Base-by-base conservation (phyloP, 2,797 vertebrate species). In the Cyclopterus lumpus region DNA sequence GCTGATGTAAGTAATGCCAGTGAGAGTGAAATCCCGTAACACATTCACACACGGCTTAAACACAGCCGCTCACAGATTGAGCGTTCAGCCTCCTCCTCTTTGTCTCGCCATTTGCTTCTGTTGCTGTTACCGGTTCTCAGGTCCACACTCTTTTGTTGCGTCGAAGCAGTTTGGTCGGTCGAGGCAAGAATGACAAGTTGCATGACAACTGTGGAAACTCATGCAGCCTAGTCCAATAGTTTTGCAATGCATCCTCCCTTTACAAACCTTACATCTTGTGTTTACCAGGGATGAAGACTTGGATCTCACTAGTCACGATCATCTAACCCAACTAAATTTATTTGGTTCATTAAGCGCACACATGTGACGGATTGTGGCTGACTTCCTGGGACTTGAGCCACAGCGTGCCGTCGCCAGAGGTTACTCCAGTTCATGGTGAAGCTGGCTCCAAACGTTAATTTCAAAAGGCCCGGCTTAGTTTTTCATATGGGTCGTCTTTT, bases 1-100 rank as follows among this genome's bases (percentile, higher is more conserved):
- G 77, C n/a, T 89, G 83, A 89, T 80, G 85, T 72, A 89, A 87
- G 70, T 55, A 48, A 67, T 77, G 65, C 71, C 74, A 59, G 65
- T n/a, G 40, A 76, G 72, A 66, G 59, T 82, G 85, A 89, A 85
- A 86, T 84, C 53, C 26, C 71, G 42, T 71, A 69, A 63, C 67
- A 72, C 44, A 30, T 73, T 59, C 73, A 77, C 80, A 70, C 62
- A 62, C 38, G 60, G 66, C 28, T 51, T 38, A 46, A 80, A 28
- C 63, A 42, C 59, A 67, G 18, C 24, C 44, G 55, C 73, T 66
- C 20, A 61, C 22, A 36, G 44, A 26, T 57, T 66, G 38, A 77
- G 70, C 64, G 61, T 9, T 36, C 24, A 63, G 51, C 40, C 36
- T 63, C 5, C 20, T 60, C 2, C 40, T 67, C 63, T 78, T 75